Percentiles rank a stretch among this genome's conserved stretches.
phyloP scores from a whole-genome alignment of 2,797 vertebrate genomes.

The Capromys pilorides region DNA sequence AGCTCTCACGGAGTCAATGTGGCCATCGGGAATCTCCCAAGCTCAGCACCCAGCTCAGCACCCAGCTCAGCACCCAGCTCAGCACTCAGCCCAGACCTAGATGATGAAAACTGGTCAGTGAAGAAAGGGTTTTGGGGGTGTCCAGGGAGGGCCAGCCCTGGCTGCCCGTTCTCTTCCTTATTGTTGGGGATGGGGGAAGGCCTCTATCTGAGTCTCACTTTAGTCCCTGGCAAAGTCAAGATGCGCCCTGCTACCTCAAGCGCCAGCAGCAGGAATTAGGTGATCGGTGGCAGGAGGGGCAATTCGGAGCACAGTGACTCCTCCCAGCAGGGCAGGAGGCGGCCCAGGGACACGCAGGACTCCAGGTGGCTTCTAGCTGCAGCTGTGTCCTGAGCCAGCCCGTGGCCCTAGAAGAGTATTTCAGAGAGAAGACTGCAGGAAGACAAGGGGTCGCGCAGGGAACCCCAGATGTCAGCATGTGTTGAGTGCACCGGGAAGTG shows the following conservation, averaged over 20 bases:
- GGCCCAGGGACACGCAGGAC: background rate
- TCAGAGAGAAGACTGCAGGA: background rate
- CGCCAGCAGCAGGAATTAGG: background rate
- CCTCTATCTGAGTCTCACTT: background rate
- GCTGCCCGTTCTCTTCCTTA: background rate
- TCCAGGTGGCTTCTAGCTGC: no score
- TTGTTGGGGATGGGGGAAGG: no score
- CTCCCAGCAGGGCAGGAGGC: background rate
- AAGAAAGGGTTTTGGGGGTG: background rate
- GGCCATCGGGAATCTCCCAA: fast-evolving
- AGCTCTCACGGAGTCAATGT: background rate
- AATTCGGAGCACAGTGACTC: fast-evolving
- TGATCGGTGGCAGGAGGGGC: fast-evolving
- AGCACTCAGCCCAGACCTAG: background rate
- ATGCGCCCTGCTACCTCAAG: background rate
- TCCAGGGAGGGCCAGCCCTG: background rate
- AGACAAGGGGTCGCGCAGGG: background rate
- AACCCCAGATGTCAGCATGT: fast-evolving
- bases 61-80: no score
- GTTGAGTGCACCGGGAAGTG: background rate
- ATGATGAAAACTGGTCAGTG: no score
- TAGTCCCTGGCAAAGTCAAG: background rate
- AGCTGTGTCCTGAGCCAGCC: background rate
- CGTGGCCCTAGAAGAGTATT: background rate
- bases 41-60: no score